Evolutionary conservation across 2,113 vertebrate genomes (phyloP), one percentile per base, ranked within the genome.

Genomic region (Charina bottae): DNA sequence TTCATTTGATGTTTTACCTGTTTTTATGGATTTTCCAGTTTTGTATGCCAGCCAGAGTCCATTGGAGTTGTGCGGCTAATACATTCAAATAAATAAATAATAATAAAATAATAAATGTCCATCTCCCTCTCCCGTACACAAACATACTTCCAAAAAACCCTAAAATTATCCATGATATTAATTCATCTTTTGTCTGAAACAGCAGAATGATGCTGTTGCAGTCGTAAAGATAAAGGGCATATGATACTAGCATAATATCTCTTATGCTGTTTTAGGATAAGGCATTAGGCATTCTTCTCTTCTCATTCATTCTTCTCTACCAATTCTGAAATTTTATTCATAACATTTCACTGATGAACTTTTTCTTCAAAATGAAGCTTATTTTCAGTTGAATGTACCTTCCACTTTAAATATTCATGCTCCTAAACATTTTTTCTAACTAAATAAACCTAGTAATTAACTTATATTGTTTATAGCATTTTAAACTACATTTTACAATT

Each of bases 361-460:
- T 21, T 55, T 78, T 56, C 10, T 2, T 83, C 19, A 46, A 24
- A 83, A 46, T 49, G 21, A 92, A 84, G 78, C 49, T 1, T 88
- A 9, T 10, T 88, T 92, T 87, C 21, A 59, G 37, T 83, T 84
- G 24, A 91, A 78, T 87, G 2, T 83, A 1, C 7, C 10, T 85
- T 92, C n/a, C 24, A 0, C 1, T 58, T 28, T 54, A 92, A 83
- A 87, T 68, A 2, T 4, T 42, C 8, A 0, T 68, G 17, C 4
- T 89, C 19, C 88, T 54, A 86, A 87, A 58, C 91, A 93, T 87
- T 64, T 6, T 26, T 92, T 68, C 2, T 60, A 93, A 86, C 83
- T 85, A 90, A 83, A 83, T 85, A 90, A 91, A 89, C 62, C 11
- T 92, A 1, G 2, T 53, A 85, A 83, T 0, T 92, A 6, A 0